Evolutionary conservation across 2,888 invertebrate genomes (phyloP).

Genomic region (Drosophila prostipennis): DNA sequence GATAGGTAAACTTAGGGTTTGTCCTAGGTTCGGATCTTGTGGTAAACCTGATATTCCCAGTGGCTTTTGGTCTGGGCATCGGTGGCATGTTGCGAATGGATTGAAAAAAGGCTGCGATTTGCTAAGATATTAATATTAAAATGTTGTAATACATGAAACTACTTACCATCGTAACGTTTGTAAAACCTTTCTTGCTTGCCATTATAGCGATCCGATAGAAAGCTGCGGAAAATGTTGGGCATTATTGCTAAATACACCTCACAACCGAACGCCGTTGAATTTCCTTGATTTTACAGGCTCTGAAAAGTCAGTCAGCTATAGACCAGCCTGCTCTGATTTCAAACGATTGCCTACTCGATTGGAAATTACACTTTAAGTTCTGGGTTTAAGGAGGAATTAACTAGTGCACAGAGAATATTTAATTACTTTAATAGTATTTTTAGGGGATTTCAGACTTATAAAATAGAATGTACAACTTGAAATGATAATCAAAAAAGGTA

Average conservation of each 20-base stretch:
- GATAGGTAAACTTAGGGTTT: constrained; percentile 8
- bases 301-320: constrained; percentile 17
- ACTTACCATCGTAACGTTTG: constrained; percentile 53
- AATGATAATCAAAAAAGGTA: too few relatives aligned
- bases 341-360: neutral
- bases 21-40: neutral
- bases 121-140: too few relatives aligned
- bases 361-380: constrained; percentile 5
- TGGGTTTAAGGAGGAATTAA: neutral
- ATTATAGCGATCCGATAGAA: constrained; percentile 60
- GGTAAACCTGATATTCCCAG: neutral
- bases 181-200: constrained; percentile 35
- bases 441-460: too few relatives aligned
- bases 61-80: constrained; percentile 9
- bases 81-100: constrained; percentile 25
- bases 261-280: neutral
- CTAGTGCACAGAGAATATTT: neutral
- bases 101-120: constrained; percentile 29
- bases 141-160: neutral
- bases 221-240: constrained; percentile 51
- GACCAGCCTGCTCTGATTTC: constrained; percentile 13
- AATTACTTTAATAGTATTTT: too few relatives aligned
- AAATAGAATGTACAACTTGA: too few relatives aligned
- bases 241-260: constrained; percentile 22
- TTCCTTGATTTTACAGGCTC: constrained; percentile 9